Evolutionary conservation across 2,797 vertebrate genomes (phyloP), one percentile per base, ranked within the genome.

Genomic region (Danio choprae): DNA sequence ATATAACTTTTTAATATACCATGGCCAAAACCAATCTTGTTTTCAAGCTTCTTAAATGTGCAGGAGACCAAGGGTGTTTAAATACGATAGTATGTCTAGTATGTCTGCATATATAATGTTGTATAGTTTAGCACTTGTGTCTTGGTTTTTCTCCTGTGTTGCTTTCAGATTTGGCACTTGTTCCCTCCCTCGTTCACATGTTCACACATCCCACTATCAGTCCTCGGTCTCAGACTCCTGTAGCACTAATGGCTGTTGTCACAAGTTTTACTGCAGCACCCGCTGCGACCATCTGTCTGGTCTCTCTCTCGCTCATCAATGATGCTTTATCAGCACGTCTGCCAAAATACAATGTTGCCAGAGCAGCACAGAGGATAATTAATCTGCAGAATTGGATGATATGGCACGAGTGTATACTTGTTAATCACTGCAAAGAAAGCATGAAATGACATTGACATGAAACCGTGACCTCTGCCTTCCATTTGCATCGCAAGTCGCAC

Each of bases 241-340:
- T 20, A 79, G 77, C 77, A 63, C 67, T 80, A 64, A 80, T 72
- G 78, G 77, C 65, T 70, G 56, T 62, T 62, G 77, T 70, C 65
- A 71, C 80, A 69, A 76, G 55, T 70, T 76, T 75, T 60, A 60
- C 73, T 75, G 71, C 72, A 75, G 53, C 74, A 56, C 80, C 60
- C 59, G 55, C 64, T 69, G 64, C 5, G 56, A 82, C 80, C 80
- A 82, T 82, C 74, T 82, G 81, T 78, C 79, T 69, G 67, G 44
- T 70, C 55, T 69, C 36, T 71, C 67, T 44, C 63, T 67, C 50
- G 69, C 51, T 83, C 63, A 53, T 80, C 78, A 72, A 46, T 80
- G 69, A 65, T 73, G 60, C 59, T 64, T 80, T 73, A 65, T 80
- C 70, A 73, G 48, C 69, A 48, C 13, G 41, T 73, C 59, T 80